A percentile compares a stretch with the other conserved stretches of the same genome.
These are phyloP conservation scores for Nyctereutes procyonoides DNA, from an alignment of 2,113 vertebrate genomes.

Conservation along the genomic window DNA sequence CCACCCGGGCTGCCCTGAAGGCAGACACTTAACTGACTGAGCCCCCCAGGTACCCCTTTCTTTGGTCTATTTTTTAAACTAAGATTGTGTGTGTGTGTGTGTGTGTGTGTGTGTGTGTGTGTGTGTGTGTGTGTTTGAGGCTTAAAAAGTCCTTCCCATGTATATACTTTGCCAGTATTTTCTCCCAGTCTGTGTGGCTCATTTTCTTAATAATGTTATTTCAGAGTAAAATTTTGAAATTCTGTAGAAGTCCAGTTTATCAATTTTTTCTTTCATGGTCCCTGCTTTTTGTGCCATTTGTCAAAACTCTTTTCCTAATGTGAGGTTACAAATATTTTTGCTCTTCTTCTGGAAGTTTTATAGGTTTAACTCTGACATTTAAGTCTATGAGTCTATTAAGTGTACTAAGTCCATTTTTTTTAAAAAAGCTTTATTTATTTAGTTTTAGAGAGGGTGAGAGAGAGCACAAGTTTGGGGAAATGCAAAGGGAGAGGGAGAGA, in stretches of 20 bases:
- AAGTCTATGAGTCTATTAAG: neutral
- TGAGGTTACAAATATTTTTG: neutral
- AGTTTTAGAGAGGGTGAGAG: neutral
- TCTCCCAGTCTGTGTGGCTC: neutral
- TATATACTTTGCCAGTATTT: neutral
- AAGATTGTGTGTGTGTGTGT: neutral
- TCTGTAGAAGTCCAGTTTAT: neutral
- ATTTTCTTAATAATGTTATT: conserved; percentile 32
- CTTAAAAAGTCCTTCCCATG: neutral
- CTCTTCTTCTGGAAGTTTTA: neutral
- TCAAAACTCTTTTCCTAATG: neutral
- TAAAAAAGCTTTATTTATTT: neutral
- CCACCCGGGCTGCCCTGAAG: too few relatives aligned
- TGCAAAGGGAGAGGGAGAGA: neutral
- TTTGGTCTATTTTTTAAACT: neutral
- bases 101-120: neutral
- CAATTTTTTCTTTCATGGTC: neutral
- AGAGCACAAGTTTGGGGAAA: neutral
- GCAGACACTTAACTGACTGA: too few relatives aligned
- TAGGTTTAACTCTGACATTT: neutral
- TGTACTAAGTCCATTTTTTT: neutral
- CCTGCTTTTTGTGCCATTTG: neutral
- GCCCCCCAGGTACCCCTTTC: neutral
- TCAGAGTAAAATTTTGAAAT: neutral
- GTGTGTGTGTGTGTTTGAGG: neutral